Evolutionary conservation across 1,140 invertebrate species (phyloP).

Genomic region (Micrasema minimum): DNA sequence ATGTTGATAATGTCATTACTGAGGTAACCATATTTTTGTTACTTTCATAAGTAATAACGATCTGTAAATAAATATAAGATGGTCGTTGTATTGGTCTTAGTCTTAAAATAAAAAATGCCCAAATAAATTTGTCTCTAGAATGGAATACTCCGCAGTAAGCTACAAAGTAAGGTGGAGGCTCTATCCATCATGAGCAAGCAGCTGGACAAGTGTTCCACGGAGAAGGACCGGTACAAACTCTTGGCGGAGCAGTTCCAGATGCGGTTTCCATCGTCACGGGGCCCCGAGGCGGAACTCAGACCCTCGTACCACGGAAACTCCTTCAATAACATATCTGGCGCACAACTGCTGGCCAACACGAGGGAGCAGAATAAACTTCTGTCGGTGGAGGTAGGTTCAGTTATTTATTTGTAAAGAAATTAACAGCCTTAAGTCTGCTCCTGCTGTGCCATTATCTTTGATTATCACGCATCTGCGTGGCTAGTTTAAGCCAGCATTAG

Average conservation of each 20-base stretch:
- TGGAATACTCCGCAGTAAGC: constrained; percentile 73
- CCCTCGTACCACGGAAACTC: constrained; percentile 58
- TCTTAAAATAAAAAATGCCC: neutral
- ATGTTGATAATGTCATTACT: constrained; percentile 50
- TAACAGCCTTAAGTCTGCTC: too few relatives aligned
- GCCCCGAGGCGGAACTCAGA: constrained; percentile 53
- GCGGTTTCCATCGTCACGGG: constrained; percentile 62
- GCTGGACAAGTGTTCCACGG: constrained; percentile 79
- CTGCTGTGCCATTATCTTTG: too few relatives aligned
- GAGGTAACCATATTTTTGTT: constrained; percentile 42
- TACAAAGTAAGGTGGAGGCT: constrained; percentile 85
- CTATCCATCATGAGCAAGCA: constrained; percentile 80
- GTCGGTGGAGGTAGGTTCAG: constrained; percentile 59
- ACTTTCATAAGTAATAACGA: neutral
- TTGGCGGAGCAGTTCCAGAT: constrained; percentile 83
- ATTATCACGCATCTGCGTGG: too few relatives aligned
- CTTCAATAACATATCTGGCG: constrained; percentile 58
- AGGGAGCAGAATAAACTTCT: constrained; percentile 64
- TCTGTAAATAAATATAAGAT: neutral
- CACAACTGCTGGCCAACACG: constrained; percentile 63
- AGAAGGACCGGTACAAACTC: constrained; percentile 84
- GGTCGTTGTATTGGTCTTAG: neutral
- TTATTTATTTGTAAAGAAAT: too few relatives aligned
- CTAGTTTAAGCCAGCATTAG: too few relatives aligned
- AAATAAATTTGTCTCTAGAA: constrained; percentile 59